These are phyloP conservation scores for Dasyurus viverrinus DNA, from an alignment of 2,113 vertebrate genomes.

Conservation along the genomic window DNA sequence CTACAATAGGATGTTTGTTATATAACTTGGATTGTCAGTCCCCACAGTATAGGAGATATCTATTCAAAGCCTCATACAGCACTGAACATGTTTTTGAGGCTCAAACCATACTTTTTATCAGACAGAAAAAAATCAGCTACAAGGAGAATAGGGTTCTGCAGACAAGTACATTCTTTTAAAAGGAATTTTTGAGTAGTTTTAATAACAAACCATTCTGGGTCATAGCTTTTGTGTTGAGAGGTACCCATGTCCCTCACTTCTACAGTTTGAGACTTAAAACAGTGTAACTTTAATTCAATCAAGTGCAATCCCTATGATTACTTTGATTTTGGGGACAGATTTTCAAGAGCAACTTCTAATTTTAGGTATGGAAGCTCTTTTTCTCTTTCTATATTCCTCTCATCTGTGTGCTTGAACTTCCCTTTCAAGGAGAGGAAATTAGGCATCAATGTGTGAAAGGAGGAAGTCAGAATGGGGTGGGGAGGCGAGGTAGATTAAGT, in stretches of 20 bases:
- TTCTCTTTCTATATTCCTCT: conserved; percentile 36
- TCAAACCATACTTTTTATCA: conserved; percentile 70
- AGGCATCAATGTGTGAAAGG: neutral
- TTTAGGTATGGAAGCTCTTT: conserved; percentile 70
- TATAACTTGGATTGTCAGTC: conserved; percentile 54
- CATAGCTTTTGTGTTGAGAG: conserved; percentile 73
- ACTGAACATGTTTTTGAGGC: conserved; percentile 51
- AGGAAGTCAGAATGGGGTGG: conserved; percentile 5
- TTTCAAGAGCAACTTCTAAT: conserved; percentile 77
- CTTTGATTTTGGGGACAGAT: conserved; percentile 73
- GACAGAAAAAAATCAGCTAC: conserved; percentile 53
- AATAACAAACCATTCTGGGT: conserved; percentile 71
- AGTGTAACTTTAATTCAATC: conserved; percentile 73
- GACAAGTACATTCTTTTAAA: conserved; percentile 64
- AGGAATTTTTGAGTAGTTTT: conserved; percentile 73
- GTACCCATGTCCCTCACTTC: conserved; percentile 60
- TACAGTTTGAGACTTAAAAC: conserved; percentile 64
- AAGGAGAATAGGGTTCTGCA: conserved; percentile 35
- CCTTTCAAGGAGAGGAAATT: conserved; percentile 14
- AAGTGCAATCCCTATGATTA: conserved; percentile 68
- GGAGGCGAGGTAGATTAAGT: neutral
- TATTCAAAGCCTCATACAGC: conserved; percentile 44
- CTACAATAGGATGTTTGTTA: neutral
- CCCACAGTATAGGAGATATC: conserved; percentile 51
- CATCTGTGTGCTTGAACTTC: conserved; percentile 44